Conservation (phyloP, 2,113 vertebrate species). For the Microtus oregoni region DNA sequence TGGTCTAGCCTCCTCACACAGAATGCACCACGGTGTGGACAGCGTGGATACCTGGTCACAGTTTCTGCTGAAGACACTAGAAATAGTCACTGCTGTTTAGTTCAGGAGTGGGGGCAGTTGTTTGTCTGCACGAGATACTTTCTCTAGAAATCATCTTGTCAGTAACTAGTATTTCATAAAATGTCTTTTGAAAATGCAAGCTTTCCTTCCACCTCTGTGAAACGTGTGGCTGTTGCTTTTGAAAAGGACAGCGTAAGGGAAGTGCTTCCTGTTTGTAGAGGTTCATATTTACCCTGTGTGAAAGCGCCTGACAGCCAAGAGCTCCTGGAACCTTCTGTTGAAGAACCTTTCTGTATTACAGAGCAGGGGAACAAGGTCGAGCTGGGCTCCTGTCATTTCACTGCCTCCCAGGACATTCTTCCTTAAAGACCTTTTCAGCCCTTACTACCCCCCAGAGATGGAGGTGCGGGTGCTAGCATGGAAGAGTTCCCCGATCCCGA, state of each 20-base stretch:
- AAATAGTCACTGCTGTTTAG: too few relatives aligned
- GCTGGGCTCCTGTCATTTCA: neutral
- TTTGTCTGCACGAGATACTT: constrained; percentile 24
- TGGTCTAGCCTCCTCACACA: neutral
- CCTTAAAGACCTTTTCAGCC: neutral
- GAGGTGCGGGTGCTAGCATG: neutral
- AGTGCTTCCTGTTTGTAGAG: constrained; percentile 87
- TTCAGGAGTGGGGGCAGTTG: neutral
- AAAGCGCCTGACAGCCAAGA: constrained; percentile 74
- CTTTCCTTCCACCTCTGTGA: constrained; percentile 84
- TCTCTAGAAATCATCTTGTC: constrained; percentile 47
- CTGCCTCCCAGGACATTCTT: neutral
- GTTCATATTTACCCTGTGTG: constrained; percentile 65
- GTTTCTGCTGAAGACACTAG: neutral
- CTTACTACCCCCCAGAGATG: neutral
- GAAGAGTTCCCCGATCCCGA: neutral
- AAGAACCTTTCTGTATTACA: constrained; percentile 20
- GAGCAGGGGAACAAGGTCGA: neutral
- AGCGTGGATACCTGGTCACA: neutral
- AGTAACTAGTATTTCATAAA: constrained; percentile 45
- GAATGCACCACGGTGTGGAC: neutral
- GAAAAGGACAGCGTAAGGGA: constrained; percentile 83
- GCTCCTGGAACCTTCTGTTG: constrained; percentile 45
- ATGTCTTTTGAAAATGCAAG: constrained; percentile 73
- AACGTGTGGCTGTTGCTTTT: constrained; percentile 83